These are phyloP conservation scores for Hippocampus zosterae DNA, from an alignment of 2,113 vertebrate species.

Conservation along the genomic window DNA sequence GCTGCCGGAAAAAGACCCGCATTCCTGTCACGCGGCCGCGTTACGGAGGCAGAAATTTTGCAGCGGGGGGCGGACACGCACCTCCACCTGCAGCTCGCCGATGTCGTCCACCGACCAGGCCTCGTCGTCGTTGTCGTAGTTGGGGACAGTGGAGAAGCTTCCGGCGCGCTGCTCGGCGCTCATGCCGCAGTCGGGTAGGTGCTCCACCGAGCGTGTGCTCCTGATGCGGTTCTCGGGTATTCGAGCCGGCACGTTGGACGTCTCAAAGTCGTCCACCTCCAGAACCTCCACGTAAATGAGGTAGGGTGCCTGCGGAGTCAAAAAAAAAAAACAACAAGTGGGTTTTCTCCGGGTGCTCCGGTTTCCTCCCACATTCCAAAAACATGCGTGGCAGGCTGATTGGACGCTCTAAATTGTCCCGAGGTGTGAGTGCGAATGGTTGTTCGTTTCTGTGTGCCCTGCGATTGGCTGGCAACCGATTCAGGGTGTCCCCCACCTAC, in stretches of 20 bases:
- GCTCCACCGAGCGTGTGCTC: conserved; percentile 91
- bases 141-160: conserved; percentile 87
- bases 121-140: conserved; percentile 94
- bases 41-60: background rate
- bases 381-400: too few relatives aligned
- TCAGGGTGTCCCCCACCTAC: too few relatives aligned
- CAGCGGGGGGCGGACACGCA: conserved; percentile 55
- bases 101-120: conserved; percentile 96
- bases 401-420: too few relatives aligned
- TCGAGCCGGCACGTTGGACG: conserved; percentile 81
- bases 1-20: conserved; percentile 56
- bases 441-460: too few relatives aligned
- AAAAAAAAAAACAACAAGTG: too few relatives aligned
- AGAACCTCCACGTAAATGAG: conserved; percentile 95
- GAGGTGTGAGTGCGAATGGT: too few relatives aligned
- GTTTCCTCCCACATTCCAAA: too few relatives aligned
- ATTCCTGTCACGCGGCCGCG: background rate
- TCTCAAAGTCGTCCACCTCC: conserved; percentile 94
- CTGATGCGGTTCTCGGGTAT: conserved; percentile 94
- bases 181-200: conserved; percentile 86
- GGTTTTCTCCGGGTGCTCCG: too few relatives aligned
- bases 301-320: conserved; percentile 81
- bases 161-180: conserved; percentile 81
- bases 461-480: too few relatives aligned
- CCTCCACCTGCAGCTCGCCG: conserved; percentile 94